Conservation (phyloP, 2,888 invertebrate species). For the Acrobasis suavella region DNA sequence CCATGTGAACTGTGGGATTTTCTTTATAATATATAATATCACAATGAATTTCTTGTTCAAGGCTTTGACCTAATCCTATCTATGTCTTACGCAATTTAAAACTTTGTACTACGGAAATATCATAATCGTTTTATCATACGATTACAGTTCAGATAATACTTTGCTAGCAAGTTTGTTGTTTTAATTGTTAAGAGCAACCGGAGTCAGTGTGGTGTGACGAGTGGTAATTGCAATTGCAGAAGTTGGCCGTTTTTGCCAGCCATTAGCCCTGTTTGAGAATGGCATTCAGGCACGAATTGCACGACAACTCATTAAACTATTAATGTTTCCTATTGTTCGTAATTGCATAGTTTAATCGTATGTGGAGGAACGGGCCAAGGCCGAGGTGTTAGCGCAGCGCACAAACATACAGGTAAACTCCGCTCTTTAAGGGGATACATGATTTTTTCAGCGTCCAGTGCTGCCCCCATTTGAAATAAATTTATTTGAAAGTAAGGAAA, state of each 20-base stretch:
- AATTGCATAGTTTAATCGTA: constrained; percentile 21
- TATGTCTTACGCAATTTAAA: too few relatives aligned
- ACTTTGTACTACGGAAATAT: neutral
- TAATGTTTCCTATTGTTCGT: constrained; percentile 20
- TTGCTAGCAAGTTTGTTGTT: constrained; percentile 19
- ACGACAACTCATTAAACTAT: constrained; percentile 17
- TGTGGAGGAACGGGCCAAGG: constrained; percentile 16
- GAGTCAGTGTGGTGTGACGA: constrained; percentile 18
- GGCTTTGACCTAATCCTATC: too few relatives aligned
- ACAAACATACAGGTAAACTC: neutral
- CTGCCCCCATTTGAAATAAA: too few relatives aligned
- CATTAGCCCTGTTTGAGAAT: constrained; percentile 19
- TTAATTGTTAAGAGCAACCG: constrained; percentile 20
- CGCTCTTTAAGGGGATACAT: too few relatives aligned
- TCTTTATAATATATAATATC: too few relatives aligned
- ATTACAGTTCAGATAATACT: constrained; percentile 13
- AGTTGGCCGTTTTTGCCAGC: constrained; percentile 17
- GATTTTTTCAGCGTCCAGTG: too few relatives aligned
- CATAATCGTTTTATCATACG: constrained; percentile 6
- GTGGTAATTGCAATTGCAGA: constrained; percentile 16
- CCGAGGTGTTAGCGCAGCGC: neutral
- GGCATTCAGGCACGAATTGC: constrained; percentile 21
- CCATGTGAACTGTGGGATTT: too few relatives aligned
- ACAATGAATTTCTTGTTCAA: too few relatives aligned
- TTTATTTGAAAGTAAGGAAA: too few relatives aligned